phyloP scores from a whole-genome alignment of 2,797 vertebrate genomes.

The Mus minutoides region DNA sequence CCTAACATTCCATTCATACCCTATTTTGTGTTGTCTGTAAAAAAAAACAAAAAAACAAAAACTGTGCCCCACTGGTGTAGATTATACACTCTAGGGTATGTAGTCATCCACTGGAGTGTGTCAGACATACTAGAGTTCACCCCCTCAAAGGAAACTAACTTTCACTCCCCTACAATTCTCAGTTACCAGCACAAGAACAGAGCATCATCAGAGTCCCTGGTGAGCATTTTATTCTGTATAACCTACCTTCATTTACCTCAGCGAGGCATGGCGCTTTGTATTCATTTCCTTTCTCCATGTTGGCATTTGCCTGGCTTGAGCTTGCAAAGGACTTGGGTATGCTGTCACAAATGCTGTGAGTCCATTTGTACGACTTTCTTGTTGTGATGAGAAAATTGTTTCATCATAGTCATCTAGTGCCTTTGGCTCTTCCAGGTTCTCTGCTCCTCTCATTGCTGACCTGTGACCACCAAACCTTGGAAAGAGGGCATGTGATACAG shows the following conservation, averaged over 20 bases:
- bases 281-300: neutral
- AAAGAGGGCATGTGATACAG: neutral
- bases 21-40: neutral
- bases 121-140: neutral
- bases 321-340: neutral
- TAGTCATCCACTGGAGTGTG: neutral
- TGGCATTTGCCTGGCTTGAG: neutral
- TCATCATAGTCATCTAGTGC: neutral
- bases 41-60: neutral
- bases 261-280: neutral
- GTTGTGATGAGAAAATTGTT: neutral
- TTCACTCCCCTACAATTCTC: neutral
- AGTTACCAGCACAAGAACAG: neutral
- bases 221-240: neutral
- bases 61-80: neutral
- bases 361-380: neutral
- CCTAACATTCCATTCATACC: neutral
- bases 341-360: neutral
- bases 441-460: neutral
- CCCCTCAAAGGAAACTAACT: neutral
- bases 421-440: neutral
- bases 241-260: neutral
- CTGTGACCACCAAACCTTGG: neutral
- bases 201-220: neutral
- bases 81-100: neutral